Evolutionary conservation across 2,113 vertebrate genomes (phyloP).

Genomic region (Paradisaea rubra): DNA sequence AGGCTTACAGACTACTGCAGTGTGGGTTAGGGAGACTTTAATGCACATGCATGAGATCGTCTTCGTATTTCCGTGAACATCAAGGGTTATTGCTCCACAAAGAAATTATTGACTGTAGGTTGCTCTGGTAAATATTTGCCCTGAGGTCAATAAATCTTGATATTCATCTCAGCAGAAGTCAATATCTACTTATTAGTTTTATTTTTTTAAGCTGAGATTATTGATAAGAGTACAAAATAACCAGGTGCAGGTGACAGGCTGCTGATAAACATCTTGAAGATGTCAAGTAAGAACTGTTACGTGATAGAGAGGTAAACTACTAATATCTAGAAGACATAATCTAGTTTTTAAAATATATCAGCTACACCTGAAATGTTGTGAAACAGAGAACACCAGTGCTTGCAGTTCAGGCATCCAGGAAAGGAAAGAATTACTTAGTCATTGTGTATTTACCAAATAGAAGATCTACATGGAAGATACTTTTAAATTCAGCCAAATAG

Average conservation of each 20-base stretch:
- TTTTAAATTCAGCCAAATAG: background rate
- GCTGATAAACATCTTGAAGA: background rate
- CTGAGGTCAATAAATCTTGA: conserved; percentile 6
- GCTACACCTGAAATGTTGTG: background rate
- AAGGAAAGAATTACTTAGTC: background rate
- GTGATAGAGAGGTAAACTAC: background rate
- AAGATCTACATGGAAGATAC: background rate
- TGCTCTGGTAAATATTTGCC: background rate
- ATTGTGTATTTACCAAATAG: background rate
- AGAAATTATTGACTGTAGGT: background rate
- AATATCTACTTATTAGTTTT: background rate
- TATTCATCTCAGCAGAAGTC: background rate
- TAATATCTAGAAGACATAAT: background rate
- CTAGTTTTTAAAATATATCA: background rate
- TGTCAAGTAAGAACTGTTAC: background rate
- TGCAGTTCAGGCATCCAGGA: background rate
- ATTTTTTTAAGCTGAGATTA: background rate
- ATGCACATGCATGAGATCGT: background rate
- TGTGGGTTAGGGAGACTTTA: background rate
- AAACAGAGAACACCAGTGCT: background rate
- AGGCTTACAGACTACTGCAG: background rate
- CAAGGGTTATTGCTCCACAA: background rate
- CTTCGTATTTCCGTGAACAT: fast-evolving
- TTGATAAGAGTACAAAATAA: background rate
- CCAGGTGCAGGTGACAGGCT: background rate